phyloP scores from a whole-genome alignment of 2,113 vertebrate genomes.

The Seriola dumerili region DNA sequence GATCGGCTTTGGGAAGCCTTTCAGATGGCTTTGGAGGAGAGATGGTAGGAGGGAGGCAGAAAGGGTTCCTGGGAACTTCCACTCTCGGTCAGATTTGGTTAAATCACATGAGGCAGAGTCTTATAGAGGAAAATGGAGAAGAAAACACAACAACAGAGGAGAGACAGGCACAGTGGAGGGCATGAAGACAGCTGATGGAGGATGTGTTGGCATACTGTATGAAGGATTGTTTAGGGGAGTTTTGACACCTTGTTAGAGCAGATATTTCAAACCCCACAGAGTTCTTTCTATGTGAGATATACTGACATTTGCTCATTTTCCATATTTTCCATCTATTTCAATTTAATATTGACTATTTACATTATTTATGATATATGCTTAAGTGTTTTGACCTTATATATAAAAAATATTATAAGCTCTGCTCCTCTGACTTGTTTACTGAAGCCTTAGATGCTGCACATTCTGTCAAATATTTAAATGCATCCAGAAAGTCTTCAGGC shows the following conservation, averaged over 20 bases:
- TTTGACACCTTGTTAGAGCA: slow-evolving; percentile 19
- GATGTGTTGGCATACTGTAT: background rate
- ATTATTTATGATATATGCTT: background rate
- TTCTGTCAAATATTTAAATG: too few relatives aligned
- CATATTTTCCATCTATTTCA: background rate
- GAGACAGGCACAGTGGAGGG: background rate
- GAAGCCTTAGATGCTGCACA: too few relatives aligned
- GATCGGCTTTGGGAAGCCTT: slow-evolving; percentile 40
- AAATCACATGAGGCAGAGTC: slow-evolving; percentile 12
- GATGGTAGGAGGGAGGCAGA: slow-evolving; percentile 38
- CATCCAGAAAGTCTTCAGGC: too few relatives aligned
- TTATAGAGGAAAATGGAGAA: background rate
- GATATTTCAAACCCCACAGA: slow-evolving; percentile 8
- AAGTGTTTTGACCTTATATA: too few relatives aligned
- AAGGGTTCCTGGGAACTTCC: slow-evolving; percentile 9
- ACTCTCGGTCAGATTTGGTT: slow-evolving; percentile 40
- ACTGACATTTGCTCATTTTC: background rate
- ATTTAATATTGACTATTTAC: background rate
- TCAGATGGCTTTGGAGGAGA: slow-evolving; percentile 20
- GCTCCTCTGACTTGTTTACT: too few relatives aligned
- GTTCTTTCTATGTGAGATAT: background rate
- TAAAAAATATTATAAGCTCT: too few relatives aligned
- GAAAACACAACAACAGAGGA: background rate
- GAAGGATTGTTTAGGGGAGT: background rate
- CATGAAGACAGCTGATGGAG: background rate